Conservation (phyloP, 2,113 vertebrate species). For the Vimba vimba region DNA sequence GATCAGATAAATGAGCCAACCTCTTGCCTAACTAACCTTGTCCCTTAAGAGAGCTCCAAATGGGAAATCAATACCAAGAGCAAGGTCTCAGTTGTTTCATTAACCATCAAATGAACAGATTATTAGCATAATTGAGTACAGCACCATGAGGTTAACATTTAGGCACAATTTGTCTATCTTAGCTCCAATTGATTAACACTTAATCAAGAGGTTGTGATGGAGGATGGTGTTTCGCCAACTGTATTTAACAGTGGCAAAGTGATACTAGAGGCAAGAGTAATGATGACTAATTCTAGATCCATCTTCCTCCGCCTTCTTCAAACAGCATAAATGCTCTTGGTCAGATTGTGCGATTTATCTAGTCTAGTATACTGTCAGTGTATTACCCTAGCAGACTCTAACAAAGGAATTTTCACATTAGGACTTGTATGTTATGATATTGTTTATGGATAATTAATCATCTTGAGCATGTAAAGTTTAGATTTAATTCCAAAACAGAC, state of each 20-base stretch:
- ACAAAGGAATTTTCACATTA: slow-evolving; percentile 19
- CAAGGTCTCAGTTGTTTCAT: slow-evolving; percentile 62
- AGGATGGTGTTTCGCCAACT: background rate
- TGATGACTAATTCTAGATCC: slow-evolving; percentile 25
- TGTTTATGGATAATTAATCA: background rate
- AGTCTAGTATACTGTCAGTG: background rate
- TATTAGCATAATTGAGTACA: slow-evolving; percentile 66
- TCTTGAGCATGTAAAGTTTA: background rate
- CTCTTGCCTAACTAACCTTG: slow-evolving; percentile 65
- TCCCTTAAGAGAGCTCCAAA: slow-evolving; percentile 67
- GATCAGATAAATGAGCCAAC: slow-evolving; percentile 39
- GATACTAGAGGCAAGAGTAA: slow-evolving; percentile 16
- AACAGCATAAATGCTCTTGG: background rate
- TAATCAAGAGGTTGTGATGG: background rate
- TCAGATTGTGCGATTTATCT: background rate
- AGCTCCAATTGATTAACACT: slow-evolving; percentile 40
- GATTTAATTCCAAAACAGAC: background rate
- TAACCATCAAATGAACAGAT: slow-evolving; percentile 67
- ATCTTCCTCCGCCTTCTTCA: background rate
- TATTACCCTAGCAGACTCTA: background rate
- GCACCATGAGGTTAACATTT: slow-evolving; percentile 25
- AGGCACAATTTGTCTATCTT: slow-evolving; percentile 34
- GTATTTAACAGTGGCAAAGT: slow-evolving; percentile 26
- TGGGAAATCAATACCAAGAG: slow-evolving; percentile 74
- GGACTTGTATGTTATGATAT: background rate